Evolutionary conservation across 2,113 vertebrate genomes (phyloP).

Genomic region (Columba janthina): DNA sequence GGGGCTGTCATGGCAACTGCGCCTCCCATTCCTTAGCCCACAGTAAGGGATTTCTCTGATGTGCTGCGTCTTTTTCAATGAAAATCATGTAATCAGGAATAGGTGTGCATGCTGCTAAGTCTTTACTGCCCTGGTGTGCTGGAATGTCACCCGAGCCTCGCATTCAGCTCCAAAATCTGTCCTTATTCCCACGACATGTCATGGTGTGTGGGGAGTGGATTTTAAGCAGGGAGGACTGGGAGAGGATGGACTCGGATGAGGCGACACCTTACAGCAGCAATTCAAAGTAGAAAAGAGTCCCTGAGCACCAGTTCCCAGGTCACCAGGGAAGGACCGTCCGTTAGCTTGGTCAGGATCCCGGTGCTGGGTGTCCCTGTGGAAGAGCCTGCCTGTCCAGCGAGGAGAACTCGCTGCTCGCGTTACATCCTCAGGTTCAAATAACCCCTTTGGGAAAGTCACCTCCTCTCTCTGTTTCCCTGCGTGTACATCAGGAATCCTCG

Average conservation of each 20-base stretch:
- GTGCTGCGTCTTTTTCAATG: not conserved
- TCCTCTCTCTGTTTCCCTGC: not conserved
- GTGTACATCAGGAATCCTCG: not conserved
- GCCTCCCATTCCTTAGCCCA: not conserved
- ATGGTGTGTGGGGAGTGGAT: not conserved
- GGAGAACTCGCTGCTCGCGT: rapidly evolving
- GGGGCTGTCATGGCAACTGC: conserved; percentile 51
- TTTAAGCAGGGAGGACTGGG: not conserved
- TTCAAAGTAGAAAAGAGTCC: not conserved
- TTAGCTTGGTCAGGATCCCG: not conserved
- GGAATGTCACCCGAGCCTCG: not conserved
- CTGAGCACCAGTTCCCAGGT: not conserved
- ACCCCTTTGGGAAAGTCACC: not conserved
- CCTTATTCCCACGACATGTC: not conserved
- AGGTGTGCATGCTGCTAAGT: not conserved
- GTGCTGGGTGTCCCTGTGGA: not conserved
- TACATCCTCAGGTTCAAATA: not conserved
- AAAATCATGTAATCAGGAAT: not conserved
- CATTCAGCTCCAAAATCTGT: rapidly evolving
- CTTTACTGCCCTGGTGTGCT: not conserved
- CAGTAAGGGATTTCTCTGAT: not conserved
- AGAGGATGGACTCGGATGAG: not conserved
- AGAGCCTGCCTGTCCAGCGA: not conserved
- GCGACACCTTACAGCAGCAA: rapidly evolving
- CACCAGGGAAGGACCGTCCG: not conserved